phyloP scores from a whole-genome alignment of 1,140 invertebrate species.

The Maniola jurtina region DNA sequence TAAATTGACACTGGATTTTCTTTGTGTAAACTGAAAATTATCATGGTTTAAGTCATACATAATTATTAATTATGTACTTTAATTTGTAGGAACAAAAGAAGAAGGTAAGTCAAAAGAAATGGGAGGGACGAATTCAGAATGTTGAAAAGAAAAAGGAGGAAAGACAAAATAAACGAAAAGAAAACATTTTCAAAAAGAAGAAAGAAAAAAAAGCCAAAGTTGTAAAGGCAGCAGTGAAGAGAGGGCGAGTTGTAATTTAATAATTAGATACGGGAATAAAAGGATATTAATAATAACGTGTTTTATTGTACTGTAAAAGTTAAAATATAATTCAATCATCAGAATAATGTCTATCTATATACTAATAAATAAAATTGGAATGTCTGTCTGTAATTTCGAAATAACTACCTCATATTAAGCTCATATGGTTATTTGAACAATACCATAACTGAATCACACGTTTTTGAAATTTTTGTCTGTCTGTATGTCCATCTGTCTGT shows the following conservation, averaged over 20 bases:
- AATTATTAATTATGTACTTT: not conserved
- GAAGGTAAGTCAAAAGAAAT: slow-evolving; percentile 67
- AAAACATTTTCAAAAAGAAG: slow-evolving; percentile 70
- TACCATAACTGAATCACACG: too few relatives aligned
- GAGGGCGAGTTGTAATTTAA: slow-evolving; percentile 64
- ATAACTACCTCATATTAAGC: too few relatives aligned
- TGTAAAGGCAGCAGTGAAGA: slow-evolving; percentile 61
- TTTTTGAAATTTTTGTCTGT: too few relatives aligned
- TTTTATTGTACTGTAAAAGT: slow-evolving; percentile 5
- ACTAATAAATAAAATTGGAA: too few relatives aligned
- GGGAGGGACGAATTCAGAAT: slow-evolving; percentile 60
- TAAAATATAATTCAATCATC: not conserved
- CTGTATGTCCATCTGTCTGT: too few relatives aligned
- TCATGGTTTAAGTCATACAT: not conserved
- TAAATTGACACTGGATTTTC: too few relatives aligned
- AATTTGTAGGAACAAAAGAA: slow-evolving; percentile 67
- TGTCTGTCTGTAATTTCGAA: too few relatives aligned
- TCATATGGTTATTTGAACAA: too few relatives aligned
- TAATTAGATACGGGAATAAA: slow-evolving; percentile 3
- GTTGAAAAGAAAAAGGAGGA: slow-evolving; percentile 65
- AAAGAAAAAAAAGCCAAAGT: slow-evolving; percentile 71
- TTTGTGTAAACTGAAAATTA: too few relatives aligned
- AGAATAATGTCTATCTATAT: too few relatives aligned
- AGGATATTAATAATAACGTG: not conserved
- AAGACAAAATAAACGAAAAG: slow-evolving; percentile 62